A percentile compares a stretch with the other conserved stretches of the same genome.
phyloP scores from a whole-genome alignment of 2,797 vertebrate species.

The Varecia variegata region DNA sequence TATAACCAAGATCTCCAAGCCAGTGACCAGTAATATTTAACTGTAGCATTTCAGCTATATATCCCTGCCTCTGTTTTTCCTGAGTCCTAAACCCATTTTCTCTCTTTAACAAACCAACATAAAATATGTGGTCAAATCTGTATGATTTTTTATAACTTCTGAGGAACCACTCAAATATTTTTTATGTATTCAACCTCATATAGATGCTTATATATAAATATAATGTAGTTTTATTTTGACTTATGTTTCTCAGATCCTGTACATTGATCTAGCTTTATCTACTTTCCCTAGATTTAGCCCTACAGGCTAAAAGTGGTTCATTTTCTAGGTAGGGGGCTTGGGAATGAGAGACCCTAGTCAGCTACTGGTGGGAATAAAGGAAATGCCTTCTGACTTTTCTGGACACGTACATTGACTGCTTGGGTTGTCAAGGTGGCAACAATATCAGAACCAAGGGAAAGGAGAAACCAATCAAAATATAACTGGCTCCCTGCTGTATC shows the following conservation, averaged over 20 bases:
- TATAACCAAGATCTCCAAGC: neutral
- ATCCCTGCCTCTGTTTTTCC: neutral
- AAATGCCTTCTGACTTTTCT: neutral
- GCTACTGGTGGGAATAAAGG: neutral
- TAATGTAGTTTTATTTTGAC: neutral
- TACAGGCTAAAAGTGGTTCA: neutral
- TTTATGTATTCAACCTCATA: neutral
- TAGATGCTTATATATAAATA: neutral
- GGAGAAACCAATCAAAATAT: neutral
- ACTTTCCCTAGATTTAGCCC: neutral
- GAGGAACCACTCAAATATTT: neutral
- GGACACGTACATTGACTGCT: neutral
- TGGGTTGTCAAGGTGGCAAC: neutral
- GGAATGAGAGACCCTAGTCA: neutral
- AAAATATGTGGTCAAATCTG: neutral
- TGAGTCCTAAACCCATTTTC: neutral
- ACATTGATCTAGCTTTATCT: neutral
- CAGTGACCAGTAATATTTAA: neutral
- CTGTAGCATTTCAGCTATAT: neutral
- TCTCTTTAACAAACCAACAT: neutral
- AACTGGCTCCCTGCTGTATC: neutral
- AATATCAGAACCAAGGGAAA: neutral
- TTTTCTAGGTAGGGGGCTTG: neutral
- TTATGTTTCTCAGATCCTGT: neutral
- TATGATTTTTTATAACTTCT: conserved; percentile 10